Conservation (phyloP, 1,140 invertebrate genomes). For the Diuraphis noxia region DNA sequence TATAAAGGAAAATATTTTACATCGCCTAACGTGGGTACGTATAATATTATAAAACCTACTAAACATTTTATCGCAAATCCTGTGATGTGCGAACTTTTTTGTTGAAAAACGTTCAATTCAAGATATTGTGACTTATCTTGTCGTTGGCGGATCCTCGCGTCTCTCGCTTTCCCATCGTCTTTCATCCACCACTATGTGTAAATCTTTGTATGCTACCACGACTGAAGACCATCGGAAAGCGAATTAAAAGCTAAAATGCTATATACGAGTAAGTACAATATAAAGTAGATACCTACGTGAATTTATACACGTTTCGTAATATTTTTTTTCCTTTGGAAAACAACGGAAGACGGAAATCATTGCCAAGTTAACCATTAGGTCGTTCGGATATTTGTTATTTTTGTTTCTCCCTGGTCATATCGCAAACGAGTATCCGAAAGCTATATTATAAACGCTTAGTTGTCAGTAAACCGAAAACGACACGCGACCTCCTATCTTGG, state of each 20-base stretch:
- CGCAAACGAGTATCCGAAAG: conserved; percentile 33
- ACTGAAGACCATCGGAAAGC: neutral
- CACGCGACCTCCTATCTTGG: conserved; percentile 48
- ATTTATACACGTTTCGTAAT: neutral
- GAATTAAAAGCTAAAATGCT: neutral
- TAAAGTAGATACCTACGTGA: neutral
- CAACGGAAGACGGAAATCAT: conserved; percentile 27
- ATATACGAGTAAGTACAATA: neutral
- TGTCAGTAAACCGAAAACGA: conserved; percentile 36
- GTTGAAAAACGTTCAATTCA: neutral
- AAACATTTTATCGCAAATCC: neutral
- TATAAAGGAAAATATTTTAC: neutral
- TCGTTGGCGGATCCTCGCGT: neutral
- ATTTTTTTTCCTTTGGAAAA: neutral
- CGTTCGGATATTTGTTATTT: conserved; percentile 35
- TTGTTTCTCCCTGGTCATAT: neutral
- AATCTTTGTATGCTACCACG: neutral
- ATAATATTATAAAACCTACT: neutral
- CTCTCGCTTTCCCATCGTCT: neutral
- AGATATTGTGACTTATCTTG: neutral
- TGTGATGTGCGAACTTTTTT: neutral
- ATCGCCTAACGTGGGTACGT: neutral
- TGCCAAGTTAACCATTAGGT: conserved; percentile 51
- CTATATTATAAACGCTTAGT: conserved; percentile 50
- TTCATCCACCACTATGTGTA: neutral